Conservation (phyloP, 2,888 invertebrate genomes). For the Ommatoiulus sabulosus region DNA sequence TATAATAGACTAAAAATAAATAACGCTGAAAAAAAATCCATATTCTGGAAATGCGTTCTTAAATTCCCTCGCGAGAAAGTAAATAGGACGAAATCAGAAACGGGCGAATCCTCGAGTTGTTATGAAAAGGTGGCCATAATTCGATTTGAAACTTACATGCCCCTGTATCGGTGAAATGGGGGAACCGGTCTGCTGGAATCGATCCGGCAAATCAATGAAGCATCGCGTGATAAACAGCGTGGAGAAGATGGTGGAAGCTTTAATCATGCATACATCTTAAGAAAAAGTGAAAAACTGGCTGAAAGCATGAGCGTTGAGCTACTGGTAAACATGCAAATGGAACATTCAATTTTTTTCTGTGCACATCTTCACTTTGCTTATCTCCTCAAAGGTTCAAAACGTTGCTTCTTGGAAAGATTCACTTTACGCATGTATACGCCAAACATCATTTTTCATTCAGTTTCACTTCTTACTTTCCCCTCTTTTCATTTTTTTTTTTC, state of each 20-base stretch:
- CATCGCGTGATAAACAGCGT: constrained; percentile 13
- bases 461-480: neutral
- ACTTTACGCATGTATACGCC: too few relatives aligned
- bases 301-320: too few relatives aligned
- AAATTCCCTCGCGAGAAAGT: neutral
- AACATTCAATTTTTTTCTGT: neutral
- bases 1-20: neutral
- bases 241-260: neutral
- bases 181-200: constrained; percentile 4
- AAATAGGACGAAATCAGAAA: neutral
- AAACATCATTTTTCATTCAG: neutral
- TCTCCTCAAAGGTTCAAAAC: neutral
- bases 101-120: neutral
- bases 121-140: neutral
- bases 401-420: neutral
- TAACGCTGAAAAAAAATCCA: neutral
- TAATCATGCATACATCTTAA: neutral
- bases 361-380: neutral
- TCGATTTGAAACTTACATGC: constrained; percentile 5
- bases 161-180: neutral
- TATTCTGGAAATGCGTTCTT: neutral
- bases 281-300: constrained; percentile 11
- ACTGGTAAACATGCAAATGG: constrained; percentile 6
- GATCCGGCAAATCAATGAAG: constrained; percentile 23
- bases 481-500: too few relatives aligned